Base-by-base conservation (phyloP, 2,888 invertebrate genomes). In the Disparrhopalites patrizii region DNA sequence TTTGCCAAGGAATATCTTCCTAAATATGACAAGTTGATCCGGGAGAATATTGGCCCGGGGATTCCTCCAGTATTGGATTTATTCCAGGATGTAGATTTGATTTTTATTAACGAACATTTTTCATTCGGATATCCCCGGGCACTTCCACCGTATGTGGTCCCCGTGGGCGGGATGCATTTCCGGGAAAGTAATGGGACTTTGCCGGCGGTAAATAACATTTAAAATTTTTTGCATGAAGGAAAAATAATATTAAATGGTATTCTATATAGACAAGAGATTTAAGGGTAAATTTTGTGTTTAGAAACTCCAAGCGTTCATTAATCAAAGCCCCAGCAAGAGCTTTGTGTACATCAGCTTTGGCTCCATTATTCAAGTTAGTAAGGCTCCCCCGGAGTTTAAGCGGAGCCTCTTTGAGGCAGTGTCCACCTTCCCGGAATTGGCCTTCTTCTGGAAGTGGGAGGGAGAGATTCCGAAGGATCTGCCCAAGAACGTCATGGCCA, bases 381-480 rank as follows among this genome's bases (percentile, higher is more conserved):
- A 30, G 20, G 3, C 38, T 3, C 40, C 30, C 7, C 18, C 10
- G 13, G 13, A 15, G 10, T 13, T 70, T 13, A 20, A 43, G n/a
- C n/a, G n/a, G n/a, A n/a, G n/a, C n/a, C n/a, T n/a, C n/a, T n/a
- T n/a, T n/a, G n/a, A n/a, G n/a, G n/a, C n/a, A n/a, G n/a, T n/a
- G n/a, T n/a, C n/a, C n/a, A n/a, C n/a, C n/a, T 69, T 70, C 1
- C 15, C n/a, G 3, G 28, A 50, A 3, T 38, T 68, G 7, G 52
- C 66, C 57, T 72, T 72, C 47, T n/a, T 72, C 10, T 69, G 68
- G 72, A 68, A 69, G 31, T 72, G 72, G 70, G 63, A 69, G 18
- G 68, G 66, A 28, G 50, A 27, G 5, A 47, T 61, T 51, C 72
- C 72, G 0, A 13, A 50, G 79, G 81, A 61, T 83, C 83, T 72